Percentiles rank a stretch among this genome's conserved stretches.
Evolutionary conservation across 2,888 invertebrate genomes (phyloP).

Genomic region (Prosapia bicincta): DNA sequence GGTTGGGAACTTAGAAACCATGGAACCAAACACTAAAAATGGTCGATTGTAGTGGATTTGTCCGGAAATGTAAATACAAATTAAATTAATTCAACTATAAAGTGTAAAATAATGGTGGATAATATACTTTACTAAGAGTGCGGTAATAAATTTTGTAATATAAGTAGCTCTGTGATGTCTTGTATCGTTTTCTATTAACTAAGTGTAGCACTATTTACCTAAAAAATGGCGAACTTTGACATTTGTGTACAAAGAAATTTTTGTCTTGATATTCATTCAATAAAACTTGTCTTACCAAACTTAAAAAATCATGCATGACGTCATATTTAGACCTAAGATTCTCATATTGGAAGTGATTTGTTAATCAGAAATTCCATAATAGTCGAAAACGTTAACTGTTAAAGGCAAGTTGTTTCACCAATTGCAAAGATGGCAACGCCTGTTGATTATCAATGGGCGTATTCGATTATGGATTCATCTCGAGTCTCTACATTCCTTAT

Average conservation of each 20-base stretch:
- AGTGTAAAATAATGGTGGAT: neutral
- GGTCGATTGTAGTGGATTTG: neutral
- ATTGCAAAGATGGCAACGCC: conserved; percentile 47
- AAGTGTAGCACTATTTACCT: neutral
- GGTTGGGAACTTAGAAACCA: neutral
- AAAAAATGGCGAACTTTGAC: neutral
- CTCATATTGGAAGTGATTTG: neutral
- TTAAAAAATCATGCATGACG: neutral
- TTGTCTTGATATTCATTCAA: neutral
- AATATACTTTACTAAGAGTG: no score
- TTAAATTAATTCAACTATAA: neutral
- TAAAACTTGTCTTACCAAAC: no score
- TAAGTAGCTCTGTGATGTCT: no score
- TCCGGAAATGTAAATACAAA: neutral
- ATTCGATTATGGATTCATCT: conserved; percentile 96
- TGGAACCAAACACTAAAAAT: neutral
- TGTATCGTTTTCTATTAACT: no score
- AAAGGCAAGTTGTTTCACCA: neutral
- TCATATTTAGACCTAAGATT: no score
- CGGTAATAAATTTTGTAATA: no score
- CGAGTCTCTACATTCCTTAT: conserved; percentile 95
- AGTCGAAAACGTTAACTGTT: neutral
- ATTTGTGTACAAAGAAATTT: neutral
- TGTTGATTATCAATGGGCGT: conserved; percentile 67
- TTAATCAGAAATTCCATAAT: neutral